A percentile compares a stretch with the other conserved stretches of the same genome.
phyloP scores from a whole-genome alignment of 2,888 invertebrate genomes.

The Pseudanteris insignis region DNA sequence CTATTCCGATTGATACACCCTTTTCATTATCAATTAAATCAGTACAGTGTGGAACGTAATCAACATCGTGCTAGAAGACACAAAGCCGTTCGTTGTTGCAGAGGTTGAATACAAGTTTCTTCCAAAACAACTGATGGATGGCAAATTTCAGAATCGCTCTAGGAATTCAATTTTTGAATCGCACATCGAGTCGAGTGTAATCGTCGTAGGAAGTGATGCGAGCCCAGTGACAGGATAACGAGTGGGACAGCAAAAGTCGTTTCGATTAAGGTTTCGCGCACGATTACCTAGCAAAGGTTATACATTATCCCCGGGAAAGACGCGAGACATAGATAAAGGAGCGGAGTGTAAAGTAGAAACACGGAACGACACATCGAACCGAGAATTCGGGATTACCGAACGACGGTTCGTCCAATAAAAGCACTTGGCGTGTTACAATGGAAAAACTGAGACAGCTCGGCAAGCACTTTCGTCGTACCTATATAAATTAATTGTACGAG shows the following conservation, averaged over 20 bases:
- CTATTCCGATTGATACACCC: slow-evolving; percentile 6
- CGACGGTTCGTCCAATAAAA: slow-evolving; percentile 33
- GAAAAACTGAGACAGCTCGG: slow-evolving; percentile 44
- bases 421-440: slow-evolving; percentile 30
- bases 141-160: too few relatives aligned
- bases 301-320: slow-evolving; percentile 27
- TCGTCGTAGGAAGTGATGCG: slow-evolving; percentile 22
- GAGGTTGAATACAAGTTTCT: too few relatives aligned
- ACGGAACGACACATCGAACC: slow-evolving; percentile 20
- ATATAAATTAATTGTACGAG: slow-evolving; percentile 64
- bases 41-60: slow-evolving; percentile 1
- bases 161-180: too few relatives aligned
- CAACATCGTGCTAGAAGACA: too few relatives aligned
- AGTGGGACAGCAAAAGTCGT: too few relatives aligned
- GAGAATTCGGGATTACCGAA: slow-evolving; percentile 49
- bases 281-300: slow-evolving; percentile 24
- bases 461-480: slow-evolving; percentile 58
- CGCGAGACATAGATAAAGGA: slow-evolving; percentile 34
- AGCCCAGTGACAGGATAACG: too few relatives aligned
- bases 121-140: too few relatives aligned
- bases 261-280: slow-evolving; percentile 32
- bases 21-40: slow-evolving; percentile 18
- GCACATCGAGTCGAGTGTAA: too few relatives aligned
- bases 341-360: slow-evolving; percentile 32
- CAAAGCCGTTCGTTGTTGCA: too few relatives aligned